Base-by-base conservation (phyloP, 2,888 invertebrate species). In the Melinopterus prodromus region DNA sequence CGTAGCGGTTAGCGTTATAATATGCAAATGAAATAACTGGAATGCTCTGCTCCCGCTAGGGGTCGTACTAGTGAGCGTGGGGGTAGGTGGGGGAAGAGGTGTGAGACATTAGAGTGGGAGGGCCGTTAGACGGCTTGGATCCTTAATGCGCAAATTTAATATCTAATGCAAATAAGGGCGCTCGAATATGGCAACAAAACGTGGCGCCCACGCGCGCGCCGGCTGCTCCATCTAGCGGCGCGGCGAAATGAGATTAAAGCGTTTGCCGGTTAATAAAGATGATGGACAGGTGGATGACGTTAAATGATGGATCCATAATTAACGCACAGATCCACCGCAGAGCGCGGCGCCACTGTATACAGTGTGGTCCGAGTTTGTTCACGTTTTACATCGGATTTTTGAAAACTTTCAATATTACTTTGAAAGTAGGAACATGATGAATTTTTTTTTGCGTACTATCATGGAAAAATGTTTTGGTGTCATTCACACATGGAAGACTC, bases 271-370 rank as follows among this genome's bases (percentile, higher is more conserved):
- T 77, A 77, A 77, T 77, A 77, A 70, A 77, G 69, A 70, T 77
- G 77, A 77, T 69, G 35, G 70, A 77, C 77, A 70, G 70, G 70
- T 77, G 26, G 16, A 36, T 26, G 70, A 77, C 69, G 36, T 26
- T 77, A 77, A 77, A 77, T 77, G 26, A 77, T 77, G 53, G 70
- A 77, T 77, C 36, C 37, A 74, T 37, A 74, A 74, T 74, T 37
- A 74, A 74, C 74, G 74, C 37, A 71, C 71, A 1, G 5, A 53
- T 7, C 0, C 53, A 6, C 53, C 7, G 53, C 53, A 12, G 5
- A 7, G 2, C 53, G 53, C 53, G 53, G 53, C 53, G 53, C 53
- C 53, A 53, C 53, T 9, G 53, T 53, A 53, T 53, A 53, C 53
- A 53, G 53, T 1, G 53, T 53, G 53, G 12, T 7, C 53, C 9